Evolutionary conservation across 23 tunicate genomes (phyloP).

Genomic region (Trididemnum miniatum): DNA sequence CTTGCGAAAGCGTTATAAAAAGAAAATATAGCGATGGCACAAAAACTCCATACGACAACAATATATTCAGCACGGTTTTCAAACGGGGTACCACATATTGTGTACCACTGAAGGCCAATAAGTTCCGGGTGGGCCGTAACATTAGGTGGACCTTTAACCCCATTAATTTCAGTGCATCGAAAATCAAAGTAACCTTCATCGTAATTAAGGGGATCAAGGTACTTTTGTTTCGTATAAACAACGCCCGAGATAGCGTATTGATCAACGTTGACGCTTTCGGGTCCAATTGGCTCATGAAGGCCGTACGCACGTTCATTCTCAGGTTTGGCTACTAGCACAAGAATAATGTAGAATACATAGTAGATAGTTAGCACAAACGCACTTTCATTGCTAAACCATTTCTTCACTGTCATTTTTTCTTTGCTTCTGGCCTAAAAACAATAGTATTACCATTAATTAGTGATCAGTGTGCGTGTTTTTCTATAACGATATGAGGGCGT

Average conservation of each 20-base stretch:
- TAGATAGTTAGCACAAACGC: slow-evolving; percentile 49
- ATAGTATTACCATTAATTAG: too few species aligned
- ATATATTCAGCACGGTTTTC: slow-evolving; percentile 78
- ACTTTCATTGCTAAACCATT: slow-evolving; percentile 68
- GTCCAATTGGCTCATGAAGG: slow-evolving; percentile 80
- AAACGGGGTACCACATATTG: slow-evolving; percentile 78
- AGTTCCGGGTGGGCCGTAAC: slow-evolving; percentile 61
- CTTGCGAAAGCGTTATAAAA: slow-evolving; percentile 75
- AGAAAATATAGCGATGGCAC: slow-evolving; percentile 58
- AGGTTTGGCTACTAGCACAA: slow-evolving; percentile 80
- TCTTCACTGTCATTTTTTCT: neutral
- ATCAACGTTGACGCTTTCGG: slow-evolving; percentile 50
- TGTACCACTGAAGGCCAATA: slow-evolving; percentile 70
- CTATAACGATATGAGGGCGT: too few species aligned
- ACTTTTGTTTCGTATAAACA: slow-evolving; percentile 76
- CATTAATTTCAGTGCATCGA: slow-evolving; percentile 57
- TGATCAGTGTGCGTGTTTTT: too few species aligned
- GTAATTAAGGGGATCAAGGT: slow-evolving; percentile 67
- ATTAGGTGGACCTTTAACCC: slow-evolving; percentile 68
- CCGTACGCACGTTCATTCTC: slow-evolving; percentile 67
- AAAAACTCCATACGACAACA: slow-evolving; percentile 78
- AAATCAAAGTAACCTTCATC: slow-evolving; percentile 91
- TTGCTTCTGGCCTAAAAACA: slow-evolving; percentile 53
- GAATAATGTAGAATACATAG: slow-evolving; percentile 52
- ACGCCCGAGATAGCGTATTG: slow-evolving; percentile 75